Percentiles rank a stretch among this genome's conserved stretches.
Evolutionary conservation across 2,113 vertebrate species (phyloP).

Genomic region (Sardina pilchardus): DNA sequence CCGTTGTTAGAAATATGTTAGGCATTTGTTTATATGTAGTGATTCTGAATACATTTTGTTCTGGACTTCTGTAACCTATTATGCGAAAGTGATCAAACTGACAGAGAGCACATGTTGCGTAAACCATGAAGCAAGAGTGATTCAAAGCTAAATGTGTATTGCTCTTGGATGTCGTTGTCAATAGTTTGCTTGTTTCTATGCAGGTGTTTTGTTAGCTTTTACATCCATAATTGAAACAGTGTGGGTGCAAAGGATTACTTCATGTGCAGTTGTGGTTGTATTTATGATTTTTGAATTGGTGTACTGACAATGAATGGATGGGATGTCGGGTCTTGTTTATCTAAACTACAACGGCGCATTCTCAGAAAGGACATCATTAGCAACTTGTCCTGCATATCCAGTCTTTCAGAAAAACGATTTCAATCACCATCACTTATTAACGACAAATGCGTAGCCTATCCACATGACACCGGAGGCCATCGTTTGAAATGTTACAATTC

Average conservation of each 20-base stretch:
- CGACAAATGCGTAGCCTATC: too few species aligned
- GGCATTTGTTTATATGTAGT: neutral
- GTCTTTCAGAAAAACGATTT: too few species aligned
- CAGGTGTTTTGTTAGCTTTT: neutral
- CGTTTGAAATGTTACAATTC: neutral
- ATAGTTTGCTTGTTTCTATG: neutral
- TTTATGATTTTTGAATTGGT: neutral
- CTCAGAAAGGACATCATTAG: neutral
- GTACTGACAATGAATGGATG: neutral
- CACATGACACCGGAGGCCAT: neutral
- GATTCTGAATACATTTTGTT: neutral
- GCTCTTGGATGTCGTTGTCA: neutral
- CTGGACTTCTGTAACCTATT: neutral
- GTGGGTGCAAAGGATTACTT: neutral
- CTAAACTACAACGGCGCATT: neutral
- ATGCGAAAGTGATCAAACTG: neutral
- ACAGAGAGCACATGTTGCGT: neutral
- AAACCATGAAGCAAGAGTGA: neutral
- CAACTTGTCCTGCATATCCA: neutral
- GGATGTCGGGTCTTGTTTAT: neutral
- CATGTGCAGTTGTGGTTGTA: neutral
- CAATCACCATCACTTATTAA: too few species aligned
- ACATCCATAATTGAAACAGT: neutral
- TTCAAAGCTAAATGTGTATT: neutral
- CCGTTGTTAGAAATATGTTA: neutral